Evolutionary conservation across 2,797 vertebrate genomes (phyloP), one percentile per base, ranked within the genome.

Genomic region (Sciurus carolinensis): DNA sequence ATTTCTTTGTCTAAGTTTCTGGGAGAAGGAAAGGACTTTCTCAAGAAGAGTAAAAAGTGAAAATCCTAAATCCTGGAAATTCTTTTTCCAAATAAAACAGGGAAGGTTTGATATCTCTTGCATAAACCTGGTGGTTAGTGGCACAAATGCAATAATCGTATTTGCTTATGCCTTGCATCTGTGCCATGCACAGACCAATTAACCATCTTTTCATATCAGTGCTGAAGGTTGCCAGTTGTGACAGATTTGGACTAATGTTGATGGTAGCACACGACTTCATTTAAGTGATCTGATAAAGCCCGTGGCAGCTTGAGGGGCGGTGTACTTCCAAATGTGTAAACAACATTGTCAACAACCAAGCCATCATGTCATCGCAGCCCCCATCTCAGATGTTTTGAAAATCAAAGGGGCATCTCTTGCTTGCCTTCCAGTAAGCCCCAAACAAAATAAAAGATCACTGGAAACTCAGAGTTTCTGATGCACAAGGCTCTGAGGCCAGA

Each of bases 201-300:
- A 98, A 94, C 98, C 96, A 85, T 94, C 96, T 97, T 98, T 98
- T 97, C 98, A 98, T 97, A 98, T 97, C 98, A 97, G 96, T 54
- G 79, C 96, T 98, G 98, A 98, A 98, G 97, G 97, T 80, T 99
- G 98, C 98, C 98, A 98, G 97, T 98, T 98, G 98, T 98, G 98
- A 98, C 98, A 98, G 98, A 98, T 98, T 98, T 98, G 98, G 97
- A 98, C 98, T 92, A 96, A 97, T 95, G 97, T 67, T 96, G 98
- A 97, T 96, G 97, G 98, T 94, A 97, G 97, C 98, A 96, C 69
- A 80, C 98, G 98, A 98, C 97, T 98, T 98, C 85, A 96, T 94
- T 97, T 97, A 98, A 98, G 97, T 96, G 98, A 98, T 98, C 98
- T 97, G 98, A 98, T 97, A 98, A 97, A 98, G 98, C 98, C 79